Percentiles rank a stretch among this genome's conserved stretches.
Conservation (phyloP, 2,888 invertebrate genomes). For the Drosophila rellima region DNA sequence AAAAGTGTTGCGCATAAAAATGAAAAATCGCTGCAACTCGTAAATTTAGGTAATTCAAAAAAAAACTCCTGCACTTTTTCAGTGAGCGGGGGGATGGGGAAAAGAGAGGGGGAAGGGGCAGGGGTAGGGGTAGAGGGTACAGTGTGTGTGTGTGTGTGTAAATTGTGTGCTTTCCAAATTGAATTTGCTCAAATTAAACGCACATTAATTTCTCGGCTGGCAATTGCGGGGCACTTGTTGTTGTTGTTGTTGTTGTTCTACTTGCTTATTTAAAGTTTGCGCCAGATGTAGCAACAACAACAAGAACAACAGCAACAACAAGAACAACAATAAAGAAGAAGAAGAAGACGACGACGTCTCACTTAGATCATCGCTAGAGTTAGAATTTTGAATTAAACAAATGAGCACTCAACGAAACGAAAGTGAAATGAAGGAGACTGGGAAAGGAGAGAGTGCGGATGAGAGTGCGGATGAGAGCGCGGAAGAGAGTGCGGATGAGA, state of each 20-base stretch:
- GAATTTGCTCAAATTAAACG: conserved; percentile 75
- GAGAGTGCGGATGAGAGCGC: background rate
- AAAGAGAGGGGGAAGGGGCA: background rate
- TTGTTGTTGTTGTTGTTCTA: conserved; percentile 20
- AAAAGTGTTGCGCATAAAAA: conserved; percentile 44
- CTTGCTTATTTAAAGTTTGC: conserved; percentile 57
- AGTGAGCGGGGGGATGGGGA: background rate
- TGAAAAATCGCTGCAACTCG: conserved; percentile 55
- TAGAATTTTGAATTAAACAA: conserved; percentile 80
- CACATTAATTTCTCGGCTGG: conserved; percentile 66
- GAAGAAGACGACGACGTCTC: conserved; percentile 70
- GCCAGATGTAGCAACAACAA: conserved; percentile 67
- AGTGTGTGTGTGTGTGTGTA: background rate
- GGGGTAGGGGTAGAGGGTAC: background rate
- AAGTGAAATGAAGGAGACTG: background rate
- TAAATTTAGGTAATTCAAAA: conserved; percentile 57
- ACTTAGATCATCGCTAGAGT: conserved; percentile 84
- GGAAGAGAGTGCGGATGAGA: background rate
- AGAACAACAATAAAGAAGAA: conserved; percentile 28
- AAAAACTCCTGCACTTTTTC: conserved; percentile 46
- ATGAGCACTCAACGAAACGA: conserved; percentile 50
- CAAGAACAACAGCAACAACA: conserved; percentile 14
- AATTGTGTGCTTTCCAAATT: conserved; percentile 47
- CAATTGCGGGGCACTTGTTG: conserved; percentile 52
- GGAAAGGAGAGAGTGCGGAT: background rate